These are phyloP conservation scores for Caranx melampygus DNA, from an alignment of 2,113 vertebrate genomes.

Conservation along the genomic window DNA sequence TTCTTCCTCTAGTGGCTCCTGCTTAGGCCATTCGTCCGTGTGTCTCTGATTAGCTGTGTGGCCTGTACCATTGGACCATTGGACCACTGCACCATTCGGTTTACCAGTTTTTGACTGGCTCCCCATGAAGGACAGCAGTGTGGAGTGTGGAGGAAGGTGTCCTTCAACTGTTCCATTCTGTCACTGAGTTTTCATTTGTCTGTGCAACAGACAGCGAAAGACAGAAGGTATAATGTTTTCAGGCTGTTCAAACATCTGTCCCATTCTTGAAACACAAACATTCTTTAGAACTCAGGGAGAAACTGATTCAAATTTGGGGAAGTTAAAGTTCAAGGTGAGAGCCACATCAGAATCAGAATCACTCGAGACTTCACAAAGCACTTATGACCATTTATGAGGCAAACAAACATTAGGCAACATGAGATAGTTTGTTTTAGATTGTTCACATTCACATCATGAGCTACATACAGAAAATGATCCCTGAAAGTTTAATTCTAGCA, in stretches of 20 bases:
- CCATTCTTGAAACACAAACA: too few relatives aligned
- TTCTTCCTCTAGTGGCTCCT: neutral
- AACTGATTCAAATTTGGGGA: too few relatives aligned
- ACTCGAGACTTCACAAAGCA: too few relatives aligned
- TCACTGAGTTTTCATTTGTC: too few relatives aligned
- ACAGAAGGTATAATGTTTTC: too few relatives aligned
- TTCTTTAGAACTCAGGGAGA: too few relatives aligned
- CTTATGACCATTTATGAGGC: too few relatives aligned
- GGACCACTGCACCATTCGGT: neutral
- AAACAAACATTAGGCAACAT: too few relatives aligned
- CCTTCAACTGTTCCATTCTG: neutral
- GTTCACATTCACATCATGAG: conserved; percentile 5
- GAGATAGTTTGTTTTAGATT: neutral
- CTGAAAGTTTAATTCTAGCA: neutral
- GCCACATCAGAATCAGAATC: too few relatives aligned
- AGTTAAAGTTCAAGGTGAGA: too few relatives aligned
- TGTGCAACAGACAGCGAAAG: neutral
- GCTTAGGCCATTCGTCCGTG: conserved; percentile 6
- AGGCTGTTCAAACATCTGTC: too few relatives aligned
- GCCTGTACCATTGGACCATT: neutral
- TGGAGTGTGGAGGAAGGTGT: neutral
- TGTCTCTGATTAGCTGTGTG: conserved; percentile 29
- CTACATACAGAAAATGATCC: conserved; percentile 29
- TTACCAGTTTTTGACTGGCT: conserved; percentile 18
- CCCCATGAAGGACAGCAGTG: conserved; percentile 12